Evolutionary conservation across 2,113 vertebrate genomes (phyloP).

Genomic region (Charadrius vociferus): DNA sequence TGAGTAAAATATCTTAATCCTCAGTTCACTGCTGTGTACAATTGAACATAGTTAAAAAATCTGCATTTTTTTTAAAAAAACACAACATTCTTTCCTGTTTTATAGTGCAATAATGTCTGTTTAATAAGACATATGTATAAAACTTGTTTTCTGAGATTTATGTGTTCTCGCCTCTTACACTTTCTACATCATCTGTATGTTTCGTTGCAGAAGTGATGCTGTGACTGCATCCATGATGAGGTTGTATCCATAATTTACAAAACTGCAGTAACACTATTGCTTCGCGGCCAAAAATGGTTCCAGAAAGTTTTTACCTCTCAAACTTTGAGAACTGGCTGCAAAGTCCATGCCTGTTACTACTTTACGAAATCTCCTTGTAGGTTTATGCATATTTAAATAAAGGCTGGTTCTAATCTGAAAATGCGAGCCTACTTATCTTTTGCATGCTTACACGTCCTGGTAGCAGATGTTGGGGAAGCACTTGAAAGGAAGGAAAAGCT

Average conservation of each 20-base stretch:
- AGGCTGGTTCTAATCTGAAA: slow-evolving; percentile 1
- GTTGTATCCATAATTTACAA: neutral
- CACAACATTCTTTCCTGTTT: neutral
- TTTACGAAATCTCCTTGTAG: neutral
- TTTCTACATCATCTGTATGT: neutral
- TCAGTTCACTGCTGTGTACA: neutral
- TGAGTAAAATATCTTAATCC: neutral
- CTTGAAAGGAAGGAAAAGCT: neutral
- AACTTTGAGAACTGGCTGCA: neutral
- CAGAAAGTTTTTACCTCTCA: neutral
- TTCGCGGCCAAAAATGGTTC: neutral
- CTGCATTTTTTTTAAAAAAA: neutral
- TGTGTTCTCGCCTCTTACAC: neutral
- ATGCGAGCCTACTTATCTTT: neutral
- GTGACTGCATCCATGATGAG: neutral
- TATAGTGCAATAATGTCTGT: neutral
- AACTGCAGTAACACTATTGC: neutral
- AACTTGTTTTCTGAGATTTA: neutral
- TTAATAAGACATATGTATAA: neutral
- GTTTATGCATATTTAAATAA: neutral
- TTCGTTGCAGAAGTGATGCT: neutral
- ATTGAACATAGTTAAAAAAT: neutral
- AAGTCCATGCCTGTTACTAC: neutral
- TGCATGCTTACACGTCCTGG: neutral
- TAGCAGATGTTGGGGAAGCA: slow-evolving; percentile 8